Evolutionary conservation across 1,140 invertebrate genomes (phyloP).

Genomic region (Heliconius hewitsoni): DNA sequence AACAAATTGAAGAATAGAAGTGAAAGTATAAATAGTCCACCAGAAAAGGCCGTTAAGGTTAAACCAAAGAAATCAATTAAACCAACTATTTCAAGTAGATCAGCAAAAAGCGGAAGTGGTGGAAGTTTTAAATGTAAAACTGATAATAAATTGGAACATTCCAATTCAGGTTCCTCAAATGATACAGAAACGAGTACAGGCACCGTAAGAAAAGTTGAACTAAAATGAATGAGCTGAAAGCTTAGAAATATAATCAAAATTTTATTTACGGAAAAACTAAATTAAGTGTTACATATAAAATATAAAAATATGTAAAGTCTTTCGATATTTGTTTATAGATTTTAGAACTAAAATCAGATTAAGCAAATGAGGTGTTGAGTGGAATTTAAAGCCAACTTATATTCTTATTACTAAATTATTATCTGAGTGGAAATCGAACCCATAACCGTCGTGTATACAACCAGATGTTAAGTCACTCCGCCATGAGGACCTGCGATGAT

Average conservation of each 20-base stretch:
- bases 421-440: too few species aligned
- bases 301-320: too few species aligned
- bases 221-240: conserved; percentile 37
- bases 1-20: conserved; percentile 71
- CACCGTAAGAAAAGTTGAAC: conserved; percentile 72
- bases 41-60: conserved; percentile 68
- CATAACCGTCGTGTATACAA: too few species aligned
- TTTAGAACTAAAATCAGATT: too few species aligned
- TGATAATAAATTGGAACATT: conserved; percentile 73
- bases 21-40: conserved; percentile 71
- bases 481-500: too few species aligned
- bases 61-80: conserved; percentile 63
- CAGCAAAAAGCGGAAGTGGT: conserved; percentile 41
- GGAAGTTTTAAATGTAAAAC: conserved; percentile 53
- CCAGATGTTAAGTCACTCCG: accelerated
- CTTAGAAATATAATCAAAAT: not conserved
- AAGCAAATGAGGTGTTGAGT: too few species aligned
- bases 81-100: conserved; percentile 58
- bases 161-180: conserved; percentile 78
- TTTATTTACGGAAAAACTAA: too few species aligned
- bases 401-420: too few species aligned
- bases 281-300: too few species aligned
- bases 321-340: too few species aligned
- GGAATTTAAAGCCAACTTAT: too few species aligned
- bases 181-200: conserved; percentile 80